phyloP scores from a whole-genome alignment of 2,113 vertebrate species.

The cattle (Bos taurus) region DNA sequence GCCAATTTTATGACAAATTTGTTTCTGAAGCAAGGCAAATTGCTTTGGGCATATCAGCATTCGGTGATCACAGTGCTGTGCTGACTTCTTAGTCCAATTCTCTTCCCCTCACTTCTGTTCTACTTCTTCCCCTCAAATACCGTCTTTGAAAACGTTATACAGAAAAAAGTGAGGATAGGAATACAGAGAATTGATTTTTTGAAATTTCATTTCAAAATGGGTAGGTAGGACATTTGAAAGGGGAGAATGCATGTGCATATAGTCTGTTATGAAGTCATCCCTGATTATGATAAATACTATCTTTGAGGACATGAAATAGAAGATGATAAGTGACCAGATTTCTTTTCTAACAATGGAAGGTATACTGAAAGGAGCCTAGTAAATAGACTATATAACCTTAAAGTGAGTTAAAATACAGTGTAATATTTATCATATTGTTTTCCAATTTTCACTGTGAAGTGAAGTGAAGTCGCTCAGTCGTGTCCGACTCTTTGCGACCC shows the following conservation, averaged over 20 bases:
- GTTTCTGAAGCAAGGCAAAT: neutral
- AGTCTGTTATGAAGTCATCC: neutral
- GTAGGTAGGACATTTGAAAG: conserved; percentile 8
- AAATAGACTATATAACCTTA: neutral
- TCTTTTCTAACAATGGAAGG: neutral
- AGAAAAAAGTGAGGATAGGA: neutral
- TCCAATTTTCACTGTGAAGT: neutral
- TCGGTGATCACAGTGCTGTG: neutral
- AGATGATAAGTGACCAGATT: neutral
- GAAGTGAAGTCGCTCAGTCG: too few species aligned
- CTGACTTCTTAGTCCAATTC: neutral
- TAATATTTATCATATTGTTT: neutral
- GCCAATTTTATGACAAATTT: neutral
- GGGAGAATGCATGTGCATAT: neutral
- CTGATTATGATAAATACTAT: neutral
- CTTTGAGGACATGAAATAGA: conserved; percentile 31
- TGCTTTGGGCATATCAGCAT: neutral
- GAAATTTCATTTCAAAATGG: conserved; percentile 27
- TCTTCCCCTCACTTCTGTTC: neutral
- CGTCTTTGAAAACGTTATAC: neutral
- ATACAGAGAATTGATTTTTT: conserved; percentile 5
- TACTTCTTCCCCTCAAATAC: neutral
- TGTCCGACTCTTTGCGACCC: too few species aligned
- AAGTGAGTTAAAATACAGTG: neutral
- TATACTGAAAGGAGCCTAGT: neutral